Conservation (phyloP, 2,797 vertebrate species). For the Sitta carolinensis region DNA sequence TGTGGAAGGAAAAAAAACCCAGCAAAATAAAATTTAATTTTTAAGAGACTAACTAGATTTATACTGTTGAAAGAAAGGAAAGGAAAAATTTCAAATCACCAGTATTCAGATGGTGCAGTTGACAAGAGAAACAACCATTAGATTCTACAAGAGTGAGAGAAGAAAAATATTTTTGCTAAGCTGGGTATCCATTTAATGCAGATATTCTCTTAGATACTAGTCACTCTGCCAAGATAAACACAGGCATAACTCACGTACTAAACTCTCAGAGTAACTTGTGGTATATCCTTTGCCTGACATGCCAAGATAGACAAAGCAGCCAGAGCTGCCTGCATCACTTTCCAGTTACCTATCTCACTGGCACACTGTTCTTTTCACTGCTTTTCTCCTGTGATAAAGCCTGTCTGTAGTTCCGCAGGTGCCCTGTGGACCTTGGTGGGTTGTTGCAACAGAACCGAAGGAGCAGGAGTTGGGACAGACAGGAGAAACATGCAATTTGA, state of each 20-base stretch:
- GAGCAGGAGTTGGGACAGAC: background rate
- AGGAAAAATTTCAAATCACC: background rate
- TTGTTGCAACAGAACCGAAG: background rate
- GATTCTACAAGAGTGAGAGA: background rate
- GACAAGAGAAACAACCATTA: background rate
- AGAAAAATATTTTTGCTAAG: background rate
- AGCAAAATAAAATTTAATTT: background rate
- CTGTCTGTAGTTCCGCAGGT: background rate
- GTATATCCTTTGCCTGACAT: background rate
- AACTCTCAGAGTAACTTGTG: background rate
- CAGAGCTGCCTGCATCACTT: background rate
- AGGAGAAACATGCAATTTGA: background rate
- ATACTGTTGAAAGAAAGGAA: background rate
- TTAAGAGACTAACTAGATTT: background rate
- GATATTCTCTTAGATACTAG: background rate
- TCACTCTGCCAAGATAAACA: background rate
- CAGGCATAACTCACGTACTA: background rate
- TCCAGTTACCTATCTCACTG: background rate
- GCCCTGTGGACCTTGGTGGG: background rate
- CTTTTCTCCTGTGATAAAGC: background rate
- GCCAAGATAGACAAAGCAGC: background rate
- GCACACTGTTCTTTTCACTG: background rate
- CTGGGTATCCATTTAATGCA: background rate
- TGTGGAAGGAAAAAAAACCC: rapidly evolving
- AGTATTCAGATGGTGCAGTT: background rate